Evolutionary conservation across 2,113 vertebrate genomes (phyloP), one percentile per base, ranked within the genome.

Genomic region (Shinisaurus crocodilurus): DNA sequence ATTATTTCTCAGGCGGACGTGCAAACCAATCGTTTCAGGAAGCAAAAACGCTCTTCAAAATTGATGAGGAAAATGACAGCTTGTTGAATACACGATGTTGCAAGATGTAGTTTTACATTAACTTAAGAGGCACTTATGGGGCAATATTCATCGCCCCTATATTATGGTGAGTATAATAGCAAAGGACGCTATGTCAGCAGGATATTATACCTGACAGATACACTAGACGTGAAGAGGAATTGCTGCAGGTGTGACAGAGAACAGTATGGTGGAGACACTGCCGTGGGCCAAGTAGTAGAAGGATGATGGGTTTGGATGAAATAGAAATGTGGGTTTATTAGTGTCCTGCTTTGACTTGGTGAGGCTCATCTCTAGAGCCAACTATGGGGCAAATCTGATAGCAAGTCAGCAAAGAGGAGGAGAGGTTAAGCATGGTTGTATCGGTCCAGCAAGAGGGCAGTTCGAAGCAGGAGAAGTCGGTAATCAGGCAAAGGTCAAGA

Each of bases 121-220:
- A 96, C 95, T 96, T 96, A 96, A 96, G 96, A 96, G 96, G 96
- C 96, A 95, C 96, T 96, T 96, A 96, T 95, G 90, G 96, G 96
- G 94, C 92, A 95, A 94, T 96, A 96, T 95, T 96, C 96, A 95
- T 95, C 95, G 95, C 95, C 90, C 82, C 94, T 92, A 90, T 93
- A 84, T 67, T 94, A 96, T 96, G 94, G 93, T 91, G 93, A 96
- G 93, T 92, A 85, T 86, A 95, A 95, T 93, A 81, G n/a, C 91
- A 96, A 95, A 90, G 90, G 95, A 92, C 92, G 95, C 90, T 93
- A 67, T 96, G 96, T 95, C 95, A 95, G 0, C 72, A 90, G 90
- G 90, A 93, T 93, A 87, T 72, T 86, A 90, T 82, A 92, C 89
- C 95, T 95, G 95, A 95, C 93, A 95, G 93, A 89, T 34, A 18